A percentile compares a stretch with the other conserved stretches of the same genome.
phyloP scores from a whole-genome alignment of 2,113 vertebrate genomes.

The Istiophorus platypterus region DNA sequence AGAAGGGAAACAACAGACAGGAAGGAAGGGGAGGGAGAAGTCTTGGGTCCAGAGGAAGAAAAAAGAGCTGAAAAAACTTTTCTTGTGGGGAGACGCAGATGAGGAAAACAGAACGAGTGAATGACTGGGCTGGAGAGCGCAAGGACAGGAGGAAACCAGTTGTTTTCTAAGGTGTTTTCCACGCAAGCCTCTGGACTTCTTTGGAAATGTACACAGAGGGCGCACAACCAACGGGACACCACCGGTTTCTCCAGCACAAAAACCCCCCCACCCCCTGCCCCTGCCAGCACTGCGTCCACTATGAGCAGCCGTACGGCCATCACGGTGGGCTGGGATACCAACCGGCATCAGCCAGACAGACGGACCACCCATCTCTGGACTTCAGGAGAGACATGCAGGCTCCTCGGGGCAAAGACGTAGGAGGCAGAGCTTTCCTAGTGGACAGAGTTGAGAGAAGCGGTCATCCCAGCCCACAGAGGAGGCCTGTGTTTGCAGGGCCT shows the following conservation, averaged over 20 bases:
- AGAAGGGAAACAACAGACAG: constrained; percentile 78
- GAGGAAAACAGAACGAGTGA: constrained; percentile 84
- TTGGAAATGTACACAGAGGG: constrained; percentile 83
- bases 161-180: constrained; percentile 75
- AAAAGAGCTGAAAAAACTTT: constrained; percentile 78
- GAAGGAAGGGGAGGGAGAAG: constrained; percentile 80
- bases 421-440: constrained; percentile 51
- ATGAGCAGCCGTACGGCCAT: constrained; percentile 47
- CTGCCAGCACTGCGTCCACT: constrained; percentile 69
- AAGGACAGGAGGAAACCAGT: constrained; percentile 74
- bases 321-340: constrained; percentile 50
- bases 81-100: constrained; percentile 79
- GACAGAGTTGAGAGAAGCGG: constrained; percentile 56
- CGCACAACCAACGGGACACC: constrained; percentile 69
- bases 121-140: constrained; percentile 79
- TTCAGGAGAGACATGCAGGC: constrained; percentile 61
- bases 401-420: constrained; percentile 57
- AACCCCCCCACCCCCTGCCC: constrained; percentile 46
- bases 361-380: constrained; percentile 68
- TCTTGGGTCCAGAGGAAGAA: constrained; percentile 54
- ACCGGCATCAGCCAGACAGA: constrained; percentile 49
- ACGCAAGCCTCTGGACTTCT: constrained; percentile 59
- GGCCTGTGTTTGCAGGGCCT: constrained; percentile 73
- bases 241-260: constrained; percentile 57
- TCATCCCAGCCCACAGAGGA: constrained; percentile 78